These are phyloP conservation scores for Melanerpes aurifrons DNA, from an alignment of 2,113 vertebrate genomes.

Conservation along the genomic window DNA sequence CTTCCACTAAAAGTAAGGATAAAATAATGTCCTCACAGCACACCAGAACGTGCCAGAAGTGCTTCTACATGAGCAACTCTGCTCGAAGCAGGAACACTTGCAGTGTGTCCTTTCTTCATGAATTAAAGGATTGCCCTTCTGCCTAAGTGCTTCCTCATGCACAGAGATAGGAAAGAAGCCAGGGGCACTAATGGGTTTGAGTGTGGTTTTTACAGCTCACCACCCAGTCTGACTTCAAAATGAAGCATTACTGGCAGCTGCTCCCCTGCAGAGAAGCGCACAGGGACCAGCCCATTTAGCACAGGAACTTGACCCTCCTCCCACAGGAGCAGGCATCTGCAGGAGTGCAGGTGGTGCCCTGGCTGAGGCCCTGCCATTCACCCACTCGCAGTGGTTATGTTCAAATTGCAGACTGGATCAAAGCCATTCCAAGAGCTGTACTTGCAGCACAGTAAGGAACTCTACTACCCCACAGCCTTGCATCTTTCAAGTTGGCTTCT, in stretches of 20 bases:
- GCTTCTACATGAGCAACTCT: not conserved
- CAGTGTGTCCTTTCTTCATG: not conserved
- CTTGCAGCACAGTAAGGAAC: not conserved
- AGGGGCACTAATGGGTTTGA: not conserved
- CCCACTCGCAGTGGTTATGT: accelerated
- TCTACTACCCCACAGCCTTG: not conserved
- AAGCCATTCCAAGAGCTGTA: not conserved
- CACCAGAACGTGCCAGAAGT: not conserved
- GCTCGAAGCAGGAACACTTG: not conserved
- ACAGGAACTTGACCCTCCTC: accelerated
- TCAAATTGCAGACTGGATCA: accelerated
- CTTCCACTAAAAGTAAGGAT: not conserved
- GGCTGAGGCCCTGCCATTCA: not conserved
- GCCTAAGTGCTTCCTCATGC: not conserved
- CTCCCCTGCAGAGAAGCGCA: accelerated
- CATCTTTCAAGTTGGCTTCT: not conserved
- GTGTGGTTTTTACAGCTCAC: not conserved
- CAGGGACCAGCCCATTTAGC: not conserved
- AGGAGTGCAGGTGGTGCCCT: accelerated
- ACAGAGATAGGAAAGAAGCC: not conserved
- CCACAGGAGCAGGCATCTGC: accelerated
- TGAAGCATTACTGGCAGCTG: accelerated
- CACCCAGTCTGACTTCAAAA: not conserved
- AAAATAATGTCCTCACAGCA: not conserved
- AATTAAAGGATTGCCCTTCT: not conserved